A percentile compares a stretch with the other conserved stretches of the same genome.
These are phyloP conservation scores for Oncorhynchus masou DNA, from an alignment of 2,113 vertebrate genomes.

Conservation along the genomic window DNA sequence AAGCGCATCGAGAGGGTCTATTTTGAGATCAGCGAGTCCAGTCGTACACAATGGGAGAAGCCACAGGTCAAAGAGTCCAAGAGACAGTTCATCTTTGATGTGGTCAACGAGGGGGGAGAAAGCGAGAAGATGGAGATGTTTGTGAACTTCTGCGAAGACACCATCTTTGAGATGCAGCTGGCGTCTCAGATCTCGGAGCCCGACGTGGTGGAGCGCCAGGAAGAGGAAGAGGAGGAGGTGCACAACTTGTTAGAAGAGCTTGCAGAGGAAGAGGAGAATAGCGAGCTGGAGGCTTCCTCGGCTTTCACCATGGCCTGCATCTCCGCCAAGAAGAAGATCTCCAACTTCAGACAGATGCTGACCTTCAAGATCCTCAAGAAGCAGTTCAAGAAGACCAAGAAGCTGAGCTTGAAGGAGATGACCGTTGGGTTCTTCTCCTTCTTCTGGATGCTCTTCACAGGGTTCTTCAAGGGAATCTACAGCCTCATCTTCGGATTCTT, in stretches of 20 bases:
- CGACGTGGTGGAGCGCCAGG: constrained; percentile 79
- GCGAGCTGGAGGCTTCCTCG: constrained; percentile 78
- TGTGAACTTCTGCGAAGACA: constrained; percentile 98
- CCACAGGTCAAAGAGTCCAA: constrained; percentile 98
- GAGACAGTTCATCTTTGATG: constrained; percentile 96
- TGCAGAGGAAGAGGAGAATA: constrained; percentile 74
- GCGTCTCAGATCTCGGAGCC: constrained; percentile 96
- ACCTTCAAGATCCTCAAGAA: constrained; percentile 84
- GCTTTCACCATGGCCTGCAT: constrained; percentile 84
- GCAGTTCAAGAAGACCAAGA: constrained; percentile 86
- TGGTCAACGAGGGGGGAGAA: constrained; percentile 95
- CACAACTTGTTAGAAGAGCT: constrained; percentile 75
- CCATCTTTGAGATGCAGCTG: constrained; percentile 98
- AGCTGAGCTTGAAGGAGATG: constrained; percentile 87
- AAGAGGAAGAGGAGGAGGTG: constrained; percentile 80
- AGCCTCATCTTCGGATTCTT: constrained; percentile 87
- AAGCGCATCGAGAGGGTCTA: constrained; percentile 96
- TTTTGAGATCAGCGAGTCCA: constrained; percentile 97
- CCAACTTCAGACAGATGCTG: constrained; percentile 72
- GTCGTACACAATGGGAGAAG: constrained; percentile 96
- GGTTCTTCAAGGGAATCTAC: constrained; percentile 85
- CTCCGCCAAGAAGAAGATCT: constrained; percentile 77
- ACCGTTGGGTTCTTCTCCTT: constrained; percentile 89
- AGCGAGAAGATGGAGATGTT: constrained; percentile 99
- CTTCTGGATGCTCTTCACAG: constrained; percentile 88